phyloP scores from a whole-genome alignment of 2,113 vertebrate species.

The Gasterosteus aculeatus region DNA sequence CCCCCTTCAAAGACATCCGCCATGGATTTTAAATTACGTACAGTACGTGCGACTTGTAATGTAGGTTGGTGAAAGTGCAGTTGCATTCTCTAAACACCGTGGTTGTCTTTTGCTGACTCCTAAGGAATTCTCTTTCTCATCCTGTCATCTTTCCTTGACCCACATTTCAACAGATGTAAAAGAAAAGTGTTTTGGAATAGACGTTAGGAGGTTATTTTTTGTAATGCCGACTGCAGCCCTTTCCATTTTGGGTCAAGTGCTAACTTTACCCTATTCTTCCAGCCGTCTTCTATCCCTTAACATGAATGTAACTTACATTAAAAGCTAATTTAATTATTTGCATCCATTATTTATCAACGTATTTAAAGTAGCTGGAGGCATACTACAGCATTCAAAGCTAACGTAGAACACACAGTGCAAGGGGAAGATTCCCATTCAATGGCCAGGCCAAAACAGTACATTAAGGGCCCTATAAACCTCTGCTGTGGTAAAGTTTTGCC shows the following conservation, averaged over 20 bases:
- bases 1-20: too few species aligned
- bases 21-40: too few species aligned
- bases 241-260: neutral
- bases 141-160: too few species aligned
- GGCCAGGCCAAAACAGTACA: neutral
- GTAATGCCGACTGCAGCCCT: neutral
- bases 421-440: neutral
- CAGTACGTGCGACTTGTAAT: too few species aligned
- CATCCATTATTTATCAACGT: neutral
- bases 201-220: too few species aligned
- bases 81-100: too few species aligned
- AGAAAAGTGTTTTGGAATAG: too few species aligned
- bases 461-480: neutral
- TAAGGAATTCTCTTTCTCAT: too few species aligned
- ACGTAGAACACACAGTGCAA: neutral
- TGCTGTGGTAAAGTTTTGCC: slow-evolving; percentile 10
- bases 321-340: neutral
- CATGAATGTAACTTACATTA: neutral
- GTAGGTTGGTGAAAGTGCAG: too few species aligned
- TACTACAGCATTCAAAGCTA: neutral
- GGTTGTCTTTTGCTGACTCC: too few species aligned
- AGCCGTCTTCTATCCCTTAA: neutral
- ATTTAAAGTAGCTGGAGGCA: neutral
- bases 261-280: neutral
- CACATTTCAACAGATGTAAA: too few species aligned